Percentiles rank a stretch among this genome's conserved stretches.
phyloP scores from a whole-genome alignment of 2,797 vertebrate genomes.

The Orientallactaga sibirica region DNA sequence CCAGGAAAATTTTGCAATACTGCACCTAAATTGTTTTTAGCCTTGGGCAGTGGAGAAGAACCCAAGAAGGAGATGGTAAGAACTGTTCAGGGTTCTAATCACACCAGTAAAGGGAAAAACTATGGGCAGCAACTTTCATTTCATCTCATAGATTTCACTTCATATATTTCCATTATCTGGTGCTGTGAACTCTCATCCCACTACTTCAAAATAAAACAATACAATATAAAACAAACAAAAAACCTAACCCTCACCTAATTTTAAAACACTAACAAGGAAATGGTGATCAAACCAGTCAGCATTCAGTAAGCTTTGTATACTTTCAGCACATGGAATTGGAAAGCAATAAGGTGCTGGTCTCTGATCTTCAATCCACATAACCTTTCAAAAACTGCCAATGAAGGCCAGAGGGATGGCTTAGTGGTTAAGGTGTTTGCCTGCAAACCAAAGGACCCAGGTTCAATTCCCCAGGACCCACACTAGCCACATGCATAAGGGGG shows the following conservation, averaged over 20 bases:
- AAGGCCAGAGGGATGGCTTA: not conserved
- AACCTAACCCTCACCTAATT: not conserved
- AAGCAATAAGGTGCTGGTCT: not conserved
- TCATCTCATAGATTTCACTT: not conserved
- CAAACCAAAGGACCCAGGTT: too few species aligned
- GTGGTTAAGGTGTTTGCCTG: too few species aligned
- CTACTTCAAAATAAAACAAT: not conserved
- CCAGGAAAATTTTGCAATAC: conserved; percentile 12
- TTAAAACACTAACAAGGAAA: conserved; percentile 40
- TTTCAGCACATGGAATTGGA: conserved; percentile 26
- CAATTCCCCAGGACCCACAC: too few species aligned
- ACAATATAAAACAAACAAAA: not conserved
- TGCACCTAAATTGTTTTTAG: conserved; percentile 49
- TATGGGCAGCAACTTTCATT: not conserved
- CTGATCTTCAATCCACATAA: not conserved
- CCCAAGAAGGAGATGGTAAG: not conserved
- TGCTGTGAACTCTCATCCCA: conserved; percentile 33
- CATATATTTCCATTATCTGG: not conserved
- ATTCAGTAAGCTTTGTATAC: conserved; percentile 33
- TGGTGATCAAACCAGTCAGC: conserved; percentile 33
- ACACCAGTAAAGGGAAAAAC: not conserved
- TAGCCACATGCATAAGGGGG: too few species aligned
- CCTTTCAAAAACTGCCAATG: conserved; percentile 12
- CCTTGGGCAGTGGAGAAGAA: conserved; percentile 4
- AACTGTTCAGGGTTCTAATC: conserved; percentile 22